A percentile compares a stretch with the other conserved stretches of the same genome.
These are phyloP conservation scores for Festucalex cinctus DNA, from an alignment of 2,113 vertebrate species.

Conservation along the genomic window DNA sequence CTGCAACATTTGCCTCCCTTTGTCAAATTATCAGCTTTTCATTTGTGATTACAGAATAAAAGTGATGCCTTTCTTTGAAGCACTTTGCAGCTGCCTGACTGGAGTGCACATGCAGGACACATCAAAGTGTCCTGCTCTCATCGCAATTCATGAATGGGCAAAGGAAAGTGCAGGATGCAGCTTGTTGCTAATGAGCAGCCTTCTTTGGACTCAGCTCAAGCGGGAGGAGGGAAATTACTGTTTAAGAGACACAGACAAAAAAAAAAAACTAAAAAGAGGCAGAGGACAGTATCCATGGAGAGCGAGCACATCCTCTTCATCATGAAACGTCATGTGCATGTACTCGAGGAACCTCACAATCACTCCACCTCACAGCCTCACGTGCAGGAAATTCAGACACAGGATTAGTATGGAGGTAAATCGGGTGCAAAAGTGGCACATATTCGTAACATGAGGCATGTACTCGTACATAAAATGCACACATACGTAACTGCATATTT, in stretches of 20 bases:
- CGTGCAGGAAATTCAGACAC: slow-evolving; percentile 40
- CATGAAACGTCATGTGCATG: slow-evolving; percentile 31
- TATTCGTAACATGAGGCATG: too few species aligned
- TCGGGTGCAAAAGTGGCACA: too few species aligned
- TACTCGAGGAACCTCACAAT: slow-evolving; percentile 11
- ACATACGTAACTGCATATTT: too few species aligned
- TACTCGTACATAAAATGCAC: too few species aligned
- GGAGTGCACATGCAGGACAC: slow-evolving; percentile 17
- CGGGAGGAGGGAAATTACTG: slow-evolving; percentile 65
- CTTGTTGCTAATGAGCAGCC: slow-evolving; percentile 67
- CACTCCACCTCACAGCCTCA: background rate
- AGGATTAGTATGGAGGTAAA: too few species aligned
- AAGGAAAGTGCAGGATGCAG: slow-evolving; percentile 56
- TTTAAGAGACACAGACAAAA: slow-evolving; percentile 26
- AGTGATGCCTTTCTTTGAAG: slow-evolving; percentile 55
- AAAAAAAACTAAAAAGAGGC: slow-evolving; percentile 25
- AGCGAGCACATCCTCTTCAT: slow-evolving; percentile 46
- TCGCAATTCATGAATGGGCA: slow-evolving; percentile 51
- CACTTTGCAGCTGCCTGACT: slow-evolving; percentile 33
- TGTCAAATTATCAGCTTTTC: slow-evolving; percentile 38
- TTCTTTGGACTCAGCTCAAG: slow-evolving; percentile 44
- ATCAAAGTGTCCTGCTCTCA: slow-evolving; percentile 46
- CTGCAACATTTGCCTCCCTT: slow-evolving; percentile 13
- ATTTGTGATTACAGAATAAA: slow-evolving; percentile 52
- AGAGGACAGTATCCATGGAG: slow-evolving; percentile 69